phyloP scores from a whole-genome alignment of 2,888 invertebrate genomes.

The Meliscaeva auricollis region DNA sequence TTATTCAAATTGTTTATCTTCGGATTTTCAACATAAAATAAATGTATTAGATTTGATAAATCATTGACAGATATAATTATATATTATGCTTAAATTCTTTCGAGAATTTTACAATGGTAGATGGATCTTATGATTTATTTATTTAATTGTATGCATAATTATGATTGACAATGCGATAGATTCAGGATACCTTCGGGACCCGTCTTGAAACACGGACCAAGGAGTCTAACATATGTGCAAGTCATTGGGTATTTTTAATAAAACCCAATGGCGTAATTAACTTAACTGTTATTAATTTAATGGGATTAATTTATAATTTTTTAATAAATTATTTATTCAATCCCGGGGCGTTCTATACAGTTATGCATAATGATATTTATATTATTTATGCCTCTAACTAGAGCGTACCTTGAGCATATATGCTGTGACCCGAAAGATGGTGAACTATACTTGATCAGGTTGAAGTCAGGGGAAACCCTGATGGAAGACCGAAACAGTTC shows the following conservation, averaged over 20 bases:
- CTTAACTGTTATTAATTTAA: constrained; percentile 70
- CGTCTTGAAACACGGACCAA: constrained; percentile 92
- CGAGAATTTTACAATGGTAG: constrained; percentile 13
- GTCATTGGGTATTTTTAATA: constrained; percentile 33
- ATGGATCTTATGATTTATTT: constrained; percentile 14
- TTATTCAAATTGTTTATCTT: neutral
- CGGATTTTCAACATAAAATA: neutral
- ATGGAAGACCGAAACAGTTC: constrained; percentile 89
- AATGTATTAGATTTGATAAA: constrained; percentile 5
- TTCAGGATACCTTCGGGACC: constrained; percentile 82
- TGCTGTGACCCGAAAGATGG: constrained; percentile 90
- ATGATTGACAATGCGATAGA: constrained; percentile 83
- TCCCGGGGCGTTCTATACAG: constrained; percentile 71
- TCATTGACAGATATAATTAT: constrained; percentile 13
- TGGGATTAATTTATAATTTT: constrained; percentile 73
- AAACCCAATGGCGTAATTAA: constrained; percentile 87
- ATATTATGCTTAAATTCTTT: constrained; percentile 16
- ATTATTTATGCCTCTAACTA: constrained; percentile 77
- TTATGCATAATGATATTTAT: constrained; percentile 77
- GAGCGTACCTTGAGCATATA: constrained; percentile 85
- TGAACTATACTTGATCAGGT: constrained; percentile 86
- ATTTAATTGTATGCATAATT: constrained; percentile 47
- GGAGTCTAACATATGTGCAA: constrained; percentile 86
- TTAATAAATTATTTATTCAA: constrained; percentile 24
- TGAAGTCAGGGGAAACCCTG: constrained; percentile 77